Conservation (phyloP, 2,797 vertebrate species). For the Gobio occitaniae region DNA sequence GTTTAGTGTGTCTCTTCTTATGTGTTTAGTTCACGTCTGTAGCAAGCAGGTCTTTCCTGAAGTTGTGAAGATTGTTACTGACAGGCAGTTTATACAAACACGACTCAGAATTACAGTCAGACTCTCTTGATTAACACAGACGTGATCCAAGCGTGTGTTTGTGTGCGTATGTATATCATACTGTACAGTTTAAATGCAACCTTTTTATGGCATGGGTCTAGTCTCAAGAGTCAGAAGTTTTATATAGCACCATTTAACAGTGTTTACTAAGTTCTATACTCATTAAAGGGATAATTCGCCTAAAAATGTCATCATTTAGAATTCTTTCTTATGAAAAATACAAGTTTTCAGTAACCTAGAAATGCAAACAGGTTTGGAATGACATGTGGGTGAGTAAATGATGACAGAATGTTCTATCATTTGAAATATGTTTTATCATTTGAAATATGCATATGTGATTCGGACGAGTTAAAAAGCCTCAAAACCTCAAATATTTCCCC, state of each 20-base stretch:
- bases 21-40: slow-evolving; percentile 19
- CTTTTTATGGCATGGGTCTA: not conserved
- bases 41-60: slow-evolving; percentile 36
- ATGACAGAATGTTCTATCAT: not conserved
- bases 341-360: too few species aligned
- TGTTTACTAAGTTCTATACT: not conserved
- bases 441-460: not conserved
- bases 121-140: slow-evolving; percentile 35
- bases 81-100: slow-evolving; percentile 45
- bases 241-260: not conserved
- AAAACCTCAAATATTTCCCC: slow-evolving; percentile 15
- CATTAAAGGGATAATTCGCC: not conserved
- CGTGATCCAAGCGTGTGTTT: not conserved
- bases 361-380: not conserved
- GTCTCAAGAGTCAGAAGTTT: not conserved
- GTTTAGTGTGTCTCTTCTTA: slow-evolving; percentile 5
- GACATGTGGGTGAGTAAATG: not conserved
- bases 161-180: not conserved
- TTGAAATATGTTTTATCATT: not conserved
- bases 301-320: not conserved
- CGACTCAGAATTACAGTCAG: slow-evolving; percentile 27
- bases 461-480: not conserved
- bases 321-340: not conserved
- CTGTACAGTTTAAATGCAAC: not conserved
- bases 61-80: slow-evolving; percentile 19